Conservation (phyloP, 53 echinoderm and acorn worm genomes). For the Holothuria leucospilota region DNA sequence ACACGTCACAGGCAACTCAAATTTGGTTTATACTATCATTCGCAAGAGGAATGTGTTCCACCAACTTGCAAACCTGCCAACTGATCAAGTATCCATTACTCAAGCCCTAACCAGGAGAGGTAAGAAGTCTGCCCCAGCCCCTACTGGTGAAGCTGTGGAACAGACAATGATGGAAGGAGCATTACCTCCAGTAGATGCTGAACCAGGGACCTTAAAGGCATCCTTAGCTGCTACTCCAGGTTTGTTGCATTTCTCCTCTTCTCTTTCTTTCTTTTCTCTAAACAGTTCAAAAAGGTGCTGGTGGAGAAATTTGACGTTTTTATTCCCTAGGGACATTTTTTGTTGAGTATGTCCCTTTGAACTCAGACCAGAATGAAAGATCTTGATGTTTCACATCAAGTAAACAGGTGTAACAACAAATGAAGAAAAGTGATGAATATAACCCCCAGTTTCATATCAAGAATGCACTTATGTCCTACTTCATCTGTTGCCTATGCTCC, state of each 20-base stretch:
- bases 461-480: too few species aligned
- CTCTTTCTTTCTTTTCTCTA: neutral
- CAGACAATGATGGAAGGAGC: constrained; percentile 93
- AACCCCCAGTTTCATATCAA: too few species aligned
- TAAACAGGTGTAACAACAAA: too few species aligned
- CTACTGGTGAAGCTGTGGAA: constrained; percentile 71
- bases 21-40: constrained; percentile 98
- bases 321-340: too few species aligned
- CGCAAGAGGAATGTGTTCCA: constrained; percentile 98
- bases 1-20: constrained; percentile 81
- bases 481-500: too few species aligned
- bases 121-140: constrained; percentile 77
- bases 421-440: too few species aligned
- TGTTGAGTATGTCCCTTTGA: too few species aligned
- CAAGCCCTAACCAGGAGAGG: constrained; percentile 88
- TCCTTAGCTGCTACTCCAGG: constrained; percentile 94
- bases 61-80: constrained; percentile 93
- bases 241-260: constrained; percentile 15
- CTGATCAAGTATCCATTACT: constrained; percentile 86
- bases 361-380: too few species aligned
- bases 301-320: too few species aligned
- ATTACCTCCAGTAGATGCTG: constrained; percentile 92
- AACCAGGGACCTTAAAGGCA: constrained; percentile 96
- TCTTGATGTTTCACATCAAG: too few species aligned
- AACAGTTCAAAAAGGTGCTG: too few species aligned